phyloP scores from a whole-genome alignment of 2,113 vertebrate genomes.

The Sinocyclocheilus anshuiensis region DNA sequence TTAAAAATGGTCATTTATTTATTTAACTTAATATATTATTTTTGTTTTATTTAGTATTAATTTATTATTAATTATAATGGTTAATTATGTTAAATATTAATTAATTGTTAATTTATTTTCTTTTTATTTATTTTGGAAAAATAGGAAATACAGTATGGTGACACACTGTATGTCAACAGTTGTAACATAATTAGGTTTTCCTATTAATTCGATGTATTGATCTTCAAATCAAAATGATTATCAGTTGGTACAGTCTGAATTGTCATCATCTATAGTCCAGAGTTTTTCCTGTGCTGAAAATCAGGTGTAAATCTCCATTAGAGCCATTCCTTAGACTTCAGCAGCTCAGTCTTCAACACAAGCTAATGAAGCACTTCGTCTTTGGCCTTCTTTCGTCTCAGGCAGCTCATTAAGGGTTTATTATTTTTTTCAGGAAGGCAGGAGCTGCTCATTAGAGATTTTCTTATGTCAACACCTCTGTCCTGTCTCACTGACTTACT shows the following conservation, averaged over 20 bases:
- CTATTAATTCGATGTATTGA: no score
- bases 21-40: no score
- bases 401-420: conserved; percentile 7
- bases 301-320: background rate
- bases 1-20: no score
- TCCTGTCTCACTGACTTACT: conserved; percentile 6
- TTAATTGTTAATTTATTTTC: no score
- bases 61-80: no score
- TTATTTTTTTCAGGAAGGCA: background rate
- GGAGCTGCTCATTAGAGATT: background rate
- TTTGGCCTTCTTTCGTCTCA: background rate
- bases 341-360: background rate
- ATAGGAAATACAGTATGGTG: no score
- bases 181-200: no score
- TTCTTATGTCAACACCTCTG: conserved; percentile 1
- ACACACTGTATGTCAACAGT: no score
- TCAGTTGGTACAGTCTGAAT: background rate
- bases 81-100: no score
- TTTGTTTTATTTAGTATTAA: no score
- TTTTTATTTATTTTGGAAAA: no score
- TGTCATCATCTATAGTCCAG: no score
- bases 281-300: background rate
- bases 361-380: conserved; percentile 1
- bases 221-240: background rate
- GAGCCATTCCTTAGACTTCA: background rate